A percentile compares a stretch with the other conserved stretches of the same genome.
Evolutionary conservation across 2,113 vertebrate species (phyloP).

Genomic region (Chaetodon auriga): DNA sequence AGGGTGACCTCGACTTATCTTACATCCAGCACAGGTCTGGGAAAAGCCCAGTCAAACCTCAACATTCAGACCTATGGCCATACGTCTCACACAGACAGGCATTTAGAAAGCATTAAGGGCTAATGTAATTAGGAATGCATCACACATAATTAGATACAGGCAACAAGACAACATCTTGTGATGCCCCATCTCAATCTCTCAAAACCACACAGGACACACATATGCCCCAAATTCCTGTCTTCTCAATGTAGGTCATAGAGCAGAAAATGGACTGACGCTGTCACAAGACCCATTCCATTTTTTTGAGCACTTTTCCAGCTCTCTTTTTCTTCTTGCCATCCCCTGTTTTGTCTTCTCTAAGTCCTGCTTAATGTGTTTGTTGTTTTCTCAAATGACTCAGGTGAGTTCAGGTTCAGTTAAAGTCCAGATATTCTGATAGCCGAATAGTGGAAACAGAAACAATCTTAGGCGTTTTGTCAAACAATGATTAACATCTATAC

Average conservation of each 20-base stretch:
- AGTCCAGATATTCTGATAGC: slow-evolving; percentile 28
- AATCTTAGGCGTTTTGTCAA: slow-evolving; percentile 20
- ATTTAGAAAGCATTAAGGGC: slow-evolving; percentile 38
- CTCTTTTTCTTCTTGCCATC: neutral
- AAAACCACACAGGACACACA: slow-evolving; percentile 23
- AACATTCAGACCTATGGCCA: slow-evolving; percentile 23
- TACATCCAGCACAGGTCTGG: slow-evolving; percentile 40
- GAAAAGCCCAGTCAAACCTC: slow-evolving; percentile 34
- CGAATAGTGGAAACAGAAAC: slow-evolving; percentile 24
- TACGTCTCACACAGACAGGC: slow-evolving; percentile 41
- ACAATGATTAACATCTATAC: slow-evolving; percentile 29
- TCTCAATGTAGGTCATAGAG: slow-evolving; percentile 41
- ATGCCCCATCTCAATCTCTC: slow-evolving; percentile 19
- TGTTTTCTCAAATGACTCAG: slow-evolving; percentile 10
- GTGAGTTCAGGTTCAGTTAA: slow-evolving; percentile 19
- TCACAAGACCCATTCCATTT: slow-evolving; percentile 11
- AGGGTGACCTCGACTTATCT: slow-evolving; percentile 46
- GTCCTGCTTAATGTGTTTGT: neutral
- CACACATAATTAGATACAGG: slow-evolving; percentile 53
- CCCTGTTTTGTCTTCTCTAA: neutral
- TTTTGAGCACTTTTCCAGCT: slow-evolving; percentile 22
- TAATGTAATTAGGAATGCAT: slow-evolving; percentile 57
- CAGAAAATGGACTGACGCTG: slow-evolving; percentile 22
- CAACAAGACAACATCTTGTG: slow-evolving; percentile 45
- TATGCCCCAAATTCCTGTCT: slow-evolving; percentile 40